Conservation (phyloP, 2,888 invertebrate genomes). For the Mythimna loreyi region DNA sequence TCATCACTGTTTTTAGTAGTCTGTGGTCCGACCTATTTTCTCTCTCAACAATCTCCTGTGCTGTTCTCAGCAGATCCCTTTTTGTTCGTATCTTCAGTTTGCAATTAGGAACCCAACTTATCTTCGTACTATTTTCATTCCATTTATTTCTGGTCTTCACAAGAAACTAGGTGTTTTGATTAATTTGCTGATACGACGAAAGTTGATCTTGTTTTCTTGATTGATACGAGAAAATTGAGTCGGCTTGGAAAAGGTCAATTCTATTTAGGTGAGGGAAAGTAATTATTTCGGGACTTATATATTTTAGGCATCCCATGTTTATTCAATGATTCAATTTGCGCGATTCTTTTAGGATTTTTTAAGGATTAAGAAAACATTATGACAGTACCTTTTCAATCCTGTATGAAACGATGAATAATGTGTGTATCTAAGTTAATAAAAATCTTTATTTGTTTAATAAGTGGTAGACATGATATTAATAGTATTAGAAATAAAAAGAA, state of each 20-base stretch:
- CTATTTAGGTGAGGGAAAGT: constrained; percentile 16
- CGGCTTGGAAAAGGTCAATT: constrained; percentile 15
- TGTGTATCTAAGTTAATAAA: neutral
- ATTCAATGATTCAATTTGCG: constrained; percentile 2
- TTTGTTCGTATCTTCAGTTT: constrained; percentile 61
- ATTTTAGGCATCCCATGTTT: constrained; percentile 12
- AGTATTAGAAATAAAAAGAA: too few species aligned
- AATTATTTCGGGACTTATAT: constrained; percentile 30
- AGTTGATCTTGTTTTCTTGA: constrained; percentile 42
- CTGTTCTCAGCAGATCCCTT: constrained; percentile 69
- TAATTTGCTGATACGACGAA: constrained; percentile 25
- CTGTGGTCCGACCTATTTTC: constrained; percentile 34
- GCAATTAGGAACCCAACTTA: constrained; percentile 69
- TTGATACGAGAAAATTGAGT: constrained; percentile 28
- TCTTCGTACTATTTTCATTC: constrained; percentile 57
- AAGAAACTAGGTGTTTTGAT: constrained; percentile 40
- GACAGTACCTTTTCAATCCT: too few species aligned
- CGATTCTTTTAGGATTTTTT: too few species aligned
- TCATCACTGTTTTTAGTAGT: constrained; percentile 18
- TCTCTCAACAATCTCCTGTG: constrained; percentile 61
- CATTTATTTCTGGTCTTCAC: constrained; percentile 32
- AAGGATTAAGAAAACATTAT: too few species aligned
- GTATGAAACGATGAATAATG: too few species aligned
- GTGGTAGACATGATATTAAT: too few species aligned
- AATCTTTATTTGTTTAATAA: too few species aligned